phyloP scores from a whole-genome alignment of 2,888 invertebrate genomes.

The Deroplatys truncata region DNA sequence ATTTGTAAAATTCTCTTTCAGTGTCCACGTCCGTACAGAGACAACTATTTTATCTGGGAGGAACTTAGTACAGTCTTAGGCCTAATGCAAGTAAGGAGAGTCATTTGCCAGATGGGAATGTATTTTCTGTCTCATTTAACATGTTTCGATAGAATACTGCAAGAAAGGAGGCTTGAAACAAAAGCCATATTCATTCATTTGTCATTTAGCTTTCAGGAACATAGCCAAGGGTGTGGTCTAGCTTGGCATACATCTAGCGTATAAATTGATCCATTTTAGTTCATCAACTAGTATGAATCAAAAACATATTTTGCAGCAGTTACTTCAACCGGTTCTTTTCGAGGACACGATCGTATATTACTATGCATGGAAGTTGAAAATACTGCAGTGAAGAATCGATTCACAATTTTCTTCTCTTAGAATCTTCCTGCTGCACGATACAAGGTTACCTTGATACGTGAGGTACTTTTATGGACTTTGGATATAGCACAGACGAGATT shows the following conservation, averaged over 20 bases:
- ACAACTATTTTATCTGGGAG: no score
- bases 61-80: no score
- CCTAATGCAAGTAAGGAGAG: no score
- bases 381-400: background rate
- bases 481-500: no score
- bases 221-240: background rate
- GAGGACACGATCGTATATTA: background rate
- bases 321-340: background rate
- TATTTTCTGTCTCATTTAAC: no score
- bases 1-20: no score
- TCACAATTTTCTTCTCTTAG: background rate
- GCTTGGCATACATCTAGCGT: background rate
- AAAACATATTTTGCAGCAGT: background rate
- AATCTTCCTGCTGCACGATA: no score
- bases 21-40: no score
- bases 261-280: background rate
- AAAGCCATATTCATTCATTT: background rate
- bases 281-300: background rate
- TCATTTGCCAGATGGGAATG: no score
- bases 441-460: no score
- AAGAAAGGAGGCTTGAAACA: background rate
- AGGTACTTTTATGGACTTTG: no score
- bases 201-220: background rate
- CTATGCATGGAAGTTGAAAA: background rate
- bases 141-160: no score